These are phyloP conservation scores for Setophaga coronata DNA, from an alignment of 2,113 vertebrate species.

Conservation along the genomic window DNA sequence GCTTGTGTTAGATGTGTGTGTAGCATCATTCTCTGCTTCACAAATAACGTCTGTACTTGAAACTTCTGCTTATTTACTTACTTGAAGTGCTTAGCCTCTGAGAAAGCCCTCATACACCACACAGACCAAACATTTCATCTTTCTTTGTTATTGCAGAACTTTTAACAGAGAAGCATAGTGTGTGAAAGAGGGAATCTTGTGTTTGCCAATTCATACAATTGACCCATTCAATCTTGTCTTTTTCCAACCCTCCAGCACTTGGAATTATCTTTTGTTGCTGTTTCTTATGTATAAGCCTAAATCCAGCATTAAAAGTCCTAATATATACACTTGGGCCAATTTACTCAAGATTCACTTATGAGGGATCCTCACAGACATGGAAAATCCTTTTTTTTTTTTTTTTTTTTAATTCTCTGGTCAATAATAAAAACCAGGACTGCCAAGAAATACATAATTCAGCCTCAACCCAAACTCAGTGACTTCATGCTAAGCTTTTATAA, in stretches of 20 bases:
- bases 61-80: not conserved
- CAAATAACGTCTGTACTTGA: not conserved
- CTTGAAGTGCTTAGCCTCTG: not conserved
- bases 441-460: not conserved
- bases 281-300: not conserved
- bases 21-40: not conserved
- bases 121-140: constrained; percentile 5
- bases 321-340: not conserved
- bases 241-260: not conserved
- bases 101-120: not conserved
- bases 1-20: not conserved
- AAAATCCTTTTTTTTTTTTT: not conserved
- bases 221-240: constrained; percentile 27
- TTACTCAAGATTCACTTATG: not conserved
- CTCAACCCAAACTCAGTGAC: not conserved
- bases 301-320: not conserved
- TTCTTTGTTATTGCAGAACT: constrained; percentile 17
- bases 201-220: constrained; percentile 2
- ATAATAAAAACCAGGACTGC: not conserved
- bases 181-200: not conserved
- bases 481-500: constrained; percentile 11
- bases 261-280: too few relatives aligned
- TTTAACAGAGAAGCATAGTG: not conserved
- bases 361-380: not conserved
- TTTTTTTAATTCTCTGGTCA: not conserved